Evolutionary conservation across 2,113 vertebrate species (phyloP).

Genomic region (Artemisiospiza belli): DNA sequence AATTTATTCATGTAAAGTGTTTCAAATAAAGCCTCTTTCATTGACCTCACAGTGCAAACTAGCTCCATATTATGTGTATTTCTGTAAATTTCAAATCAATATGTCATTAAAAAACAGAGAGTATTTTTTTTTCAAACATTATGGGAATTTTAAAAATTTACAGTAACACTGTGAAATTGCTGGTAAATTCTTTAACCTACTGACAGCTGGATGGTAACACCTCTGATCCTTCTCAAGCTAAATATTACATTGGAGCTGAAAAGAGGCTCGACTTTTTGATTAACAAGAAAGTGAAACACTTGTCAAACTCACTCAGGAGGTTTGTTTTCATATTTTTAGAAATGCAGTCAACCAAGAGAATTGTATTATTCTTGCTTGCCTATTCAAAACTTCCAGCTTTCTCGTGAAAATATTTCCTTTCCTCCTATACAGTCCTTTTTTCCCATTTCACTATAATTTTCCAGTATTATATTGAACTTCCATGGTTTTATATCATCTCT

Average conservation of each 20-base stretch:
- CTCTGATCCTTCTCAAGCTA: background rate
- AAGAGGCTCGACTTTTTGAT: background rate
- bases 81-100: background rate
- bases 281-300: background rate
- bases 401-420: background rate
- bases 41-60: background rate
- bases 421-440: background rate
- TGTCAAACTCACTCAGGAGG: background rate
- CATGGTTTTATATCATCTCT: background rate
- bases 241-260: background rate
- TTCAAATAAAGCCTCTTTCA: background rate
- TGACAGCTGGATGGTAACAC: background rate
- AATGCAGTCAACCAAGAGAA: background rate
- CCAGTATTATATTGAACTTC: background rate
- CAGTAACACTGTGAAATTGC: background rate
- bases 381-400: background rate
- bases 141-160: background rate
- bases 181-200: background rate
- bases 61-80: background rate
- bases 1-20: background rate
- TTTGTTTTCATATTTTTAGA: slow-evolving; percentile 2
- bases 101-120: background rate
- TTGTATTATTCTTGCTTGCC: slow-evolving; percentile 15
- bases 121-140: background rate
- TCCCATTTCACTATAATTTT: background rate